Base-by-base conservation (phyloP, 2,888 invertebrate species). In the Drosophila seclusa region DNA sequence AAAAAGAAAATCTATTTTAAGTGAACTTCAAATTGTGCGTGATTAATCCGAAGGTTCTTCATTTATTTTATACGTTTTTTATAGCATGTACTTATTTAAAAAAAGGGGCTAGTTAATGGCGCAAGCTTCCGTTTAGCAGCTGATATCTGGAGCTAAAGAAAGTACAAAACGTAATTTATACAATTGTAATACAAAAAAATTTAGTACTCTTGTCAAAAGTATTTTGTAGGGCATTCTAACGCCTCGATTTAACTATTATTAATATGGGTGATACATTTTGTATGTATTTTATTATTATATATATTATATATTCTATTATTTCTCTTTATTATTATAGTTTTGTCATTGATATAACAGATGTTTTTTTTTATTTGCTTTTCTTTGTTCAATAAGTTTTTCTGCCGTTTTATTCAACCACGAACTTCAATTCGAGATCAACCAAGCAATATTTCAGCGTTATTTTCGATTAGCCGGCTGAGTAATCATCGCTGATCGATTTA, bases 401-500 rank as follows among this genome's bases (percentile, higher is more conserved):
- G 31, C n/a, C 8, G 40, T 34, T 50, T 73, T 32, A 49, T 24
- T 52, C 58, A 86, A 88, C 88, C 88, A 66, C 83, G 85, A 73
- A 82, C 64, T 87, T 79, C 88, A 75, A 82, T 83, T 80, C 61
- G 55, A 70, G 77, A 77, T 77, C 82, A 77, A 77, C 82, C 80
- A 75, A 69, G 55, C 82, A 67, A 76, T 82, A 68, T 69, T 72
- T 36, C 64, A 52, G 40, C 24, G 34, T 31, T 50, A 27, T 64
- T 66, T 78, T 80, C 78, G 70, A 86, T 88, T 88, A 71, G 50
- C 64, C 68, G 73, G 55, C 65, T 68, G 67, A 76, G 11, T 68
- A 70, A n/a, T 38, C 42, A 54, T 58, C 53, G 34, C 18, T 54
- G 38, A 61, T 42, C 58, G 55, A 61, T 45, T 50, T 61, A 71